phyloP scores from a whole-genome alignment of 2,888 invertebrate genomes.

The Drosophila parthenogenetica region DNA sequence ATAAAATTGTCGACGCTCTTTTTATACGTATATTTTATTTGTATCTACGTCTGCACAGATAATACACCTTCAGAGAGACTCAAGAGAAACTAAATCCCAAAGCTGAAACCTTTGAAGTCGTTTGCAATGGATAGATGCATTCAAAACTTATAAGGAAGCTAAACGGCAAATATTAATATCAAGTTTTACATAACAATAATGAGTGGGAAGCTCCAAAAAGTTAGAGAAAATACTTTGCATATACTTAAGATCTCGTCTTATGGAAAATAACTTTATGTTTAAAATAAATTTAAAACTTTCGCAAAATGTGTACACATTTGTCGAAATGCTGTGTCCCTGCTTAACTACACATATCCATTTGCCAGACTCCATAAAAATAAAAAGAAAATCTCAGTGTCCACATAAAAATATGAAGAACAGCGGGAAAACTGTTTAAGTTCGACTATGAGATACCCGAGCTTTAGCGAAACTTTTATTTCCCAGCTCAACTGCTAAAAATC shows the following conservation, averaged over 20 bases:
- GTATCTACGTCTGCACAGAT: slow-evolving; percentile 19
- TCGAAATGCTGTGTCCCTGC: slow-evolving; percentile 4
- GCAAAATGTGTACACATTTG: slow-evolving; percentile 3
- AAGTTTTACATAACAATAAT: background rate
- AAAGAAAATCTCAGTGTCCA: slow-evolving; percentile 40
- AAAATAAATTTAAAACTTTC: slow-evolving; percentile 15
- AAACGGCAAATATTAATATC: background rate
- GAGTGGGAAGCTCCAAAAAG: background rate
- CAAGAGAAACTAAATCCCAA: background rate
- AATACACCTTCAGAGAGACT: slow-evolving; percentile 18
- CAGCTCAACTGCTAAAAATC: too few species aligned
- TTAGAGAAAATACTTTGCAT: background rate
- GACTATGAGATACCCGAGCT: background rate
- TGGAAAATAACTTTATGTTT: background rate
- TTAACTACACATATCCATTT: slow-evolving; percentile 31
- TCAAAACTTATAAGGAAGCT: slow-evolving; percentile 2
- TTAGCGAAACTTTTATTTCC: too few species aligned
- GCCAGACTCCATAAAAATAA: slow-evolving; percentile 31
- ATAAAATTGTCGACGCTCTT: slow-evolving; percentile 53
- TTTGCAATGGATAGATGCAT: background rate
- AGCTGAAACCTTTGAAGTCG: slow-evolving; percentile 19
- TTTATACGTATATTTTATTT: slow-evolving; percentile 4
- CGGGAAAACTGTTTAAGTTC: background rate
- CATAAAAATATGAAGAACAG: slow-evolving; percentile 32
- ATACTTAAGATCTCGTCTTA: too few species aligned